Percentiles rank a stretch among this genome's conserved stretches.
Conservation (phyloP, 2,113 vertebrate genomes). For the Heterotilapia buettikoferi region DNA sequence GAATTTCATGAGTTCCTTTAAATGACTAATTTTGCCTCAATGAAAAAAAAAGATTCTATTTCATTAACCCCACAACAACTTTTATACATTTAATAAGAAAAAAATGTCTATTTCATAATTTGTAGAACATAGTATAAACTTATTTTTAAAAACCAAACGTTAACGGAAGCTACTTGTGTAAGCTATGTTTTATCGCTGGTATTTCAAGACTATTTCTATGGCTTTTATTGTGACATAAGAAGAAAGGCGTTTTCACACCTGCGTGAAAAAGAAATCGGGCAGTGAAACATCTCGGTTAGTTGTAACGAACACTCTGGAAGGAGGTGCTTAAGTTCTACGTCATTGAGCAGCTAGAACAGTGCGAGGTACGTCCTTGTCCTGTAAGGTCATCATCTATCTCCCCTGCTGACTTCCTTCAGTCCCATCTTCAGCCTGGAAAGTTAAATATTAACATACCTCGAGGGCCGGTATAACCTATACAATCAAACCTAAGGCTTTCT, state of each 20-base stretch:
- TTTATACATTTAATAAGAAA: neutral
- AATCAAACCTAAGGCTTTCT: neutral
- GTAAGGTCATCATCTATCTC: neutral
- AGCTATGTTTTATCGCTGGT: neutral
- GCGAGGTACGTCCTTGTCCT: neutral
- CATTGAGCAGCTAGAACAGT: neutral
- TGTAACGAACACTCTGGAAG: neutral
- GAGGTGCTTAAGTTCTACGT: neutral
- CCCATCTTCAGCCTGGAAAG: neutral
- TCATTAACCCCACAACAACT: neutral
- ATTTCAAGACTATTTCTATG: neutral
- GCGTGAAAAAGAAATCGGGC: neutral
- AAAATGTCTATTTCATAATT: neutral
- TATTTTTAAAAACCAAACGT: neutral
- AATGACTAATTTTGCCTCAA: neutral
- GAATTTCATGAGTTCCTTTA: neutral
- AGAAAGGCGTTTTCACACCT: neutral
- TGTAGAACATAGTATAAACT: neutral
- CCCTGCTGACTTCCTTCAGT: neutral
- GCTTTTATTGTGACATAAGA: neutral
- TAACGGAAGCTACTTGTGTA: neutral
- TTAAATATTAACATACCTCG: neutral
- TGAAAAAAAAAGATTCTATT: neutral
- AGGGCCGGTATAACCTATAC: neutral
- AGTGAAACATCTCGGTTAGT: neutral